Base-by-base conservation (phyloP, 2,797 vertebrate genomes). In the Eremophila alpestris region DNA sequence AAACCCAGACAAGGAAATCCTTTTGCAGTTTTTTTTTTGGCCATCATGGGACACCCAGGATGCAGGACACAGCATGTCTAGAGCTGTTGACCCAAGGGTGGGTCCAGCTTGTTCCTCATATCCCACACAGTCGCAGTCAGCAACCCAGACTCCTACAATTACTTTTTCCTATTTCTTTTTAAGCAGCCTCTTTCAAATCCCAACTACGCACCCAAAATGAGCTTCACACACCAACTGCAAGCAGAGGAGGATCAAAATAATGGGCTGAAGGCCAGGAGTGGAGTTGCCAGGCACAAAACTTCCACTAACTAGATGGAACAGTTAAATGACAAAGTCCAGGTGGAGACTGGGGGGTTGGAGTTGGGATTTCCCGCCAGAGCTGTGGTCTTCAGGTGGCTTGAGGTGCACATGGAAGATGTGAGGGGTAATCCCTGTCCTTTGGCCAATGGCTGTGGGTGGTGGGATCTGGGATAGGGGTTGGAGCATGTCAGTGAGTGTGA, bases 81-180 rank as follows among this genome's bases (percentile, higher is more conserved):
- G 45, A 78, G 73, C 54, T 75, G 32, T 8, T 63, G 46, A 27
- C 19, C n/a, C 46, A 51, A 38, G 8, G 36, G 16, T 29, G 32
- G 19, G 23, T 62, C 36, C 48, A 15, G 13, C 20, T 73, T 40
- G 16, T 34, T 75, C 60, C 36, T 82, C 74, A 10, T 16, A 16
- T 15, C 11, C 65, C 23, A 6, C 10, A n/a, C 0, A 0, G 45
- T 36, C 79, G 9, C 51, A 69, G 16, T 5, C 5, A 3, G 26
- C 45, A 81, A 34, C 43, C 26, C 12, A 36, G 49, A 70, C 9
- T 43, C 22, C 21, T 36, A 14, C n/a, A 32, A 27, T 51, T 30
- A 38, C 30, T 38, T 45, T 55, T 36, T n/a, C 1, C 1, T 60
- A 15, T 41, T 78, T 48, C 29, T 70, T 49, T 70, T 34, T 9